phyloP scores from a whole-genome alignment of 1,140 invertebrate genomes.

The Hylaeus volcanicus region DNA sequence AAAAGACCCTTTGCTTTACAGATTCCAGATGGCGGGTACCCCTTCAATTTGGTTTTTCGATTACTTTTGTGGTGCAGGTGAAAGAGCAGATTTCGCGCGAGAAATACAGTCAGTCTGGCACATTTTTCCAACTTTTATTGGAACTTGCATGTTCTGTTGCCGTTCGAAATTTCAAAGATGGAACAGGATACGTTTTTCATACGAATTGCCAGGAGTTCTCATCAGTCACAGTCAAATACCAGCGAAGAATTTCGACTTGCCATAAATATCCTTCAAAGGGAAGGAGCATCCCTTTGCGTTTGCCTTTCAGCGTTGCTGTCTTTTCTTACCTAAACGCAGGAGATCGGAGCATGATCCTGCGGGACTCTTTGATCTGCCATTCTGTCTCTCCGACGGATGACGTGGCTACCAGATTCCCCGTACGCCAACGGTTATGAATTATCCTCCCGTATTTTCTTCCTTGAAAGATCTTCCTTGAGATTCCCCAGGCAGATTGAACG shows the following conservation, averaged over 20 bases:
- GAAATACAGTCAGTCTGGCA: too few relatives aligned
- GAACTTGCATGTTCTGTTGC: too few relatives aligned
- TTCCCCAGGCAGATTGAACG: conserved; percentile 36
- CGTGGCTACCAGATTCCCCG: conserved; percentile 3
- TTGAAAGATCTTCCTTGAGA: not conserved
- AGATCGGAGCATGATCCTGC: conserved; percentile 26
- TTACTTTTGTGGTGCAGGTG: too few relatives aligned
- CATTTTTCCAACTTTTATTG: too few relatives aligned
- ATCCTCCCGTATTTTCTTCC: conserved; percentile 36
- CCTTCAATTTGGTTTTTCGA: too few relatives aligned
- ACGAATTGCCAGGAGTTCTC: not conserved
- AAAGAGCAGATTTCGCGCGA: too few relatives aligned
- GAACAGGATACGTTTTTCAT: not conserved
- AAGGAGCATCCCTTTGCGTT: not conserved
- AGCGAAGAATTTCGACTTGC: conserved; percentile 16
- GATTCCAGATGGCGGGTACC: too few relatives aligned
- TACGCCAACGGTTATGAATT: conserved; percentile 53
- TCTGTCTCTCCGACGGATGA: conserved; percentile 54
- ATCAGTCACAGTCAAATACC: not conserved
- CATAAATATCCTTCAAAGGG: conserved; percentile 34
- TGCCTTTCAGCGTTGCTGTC: conserved; percentile 27
- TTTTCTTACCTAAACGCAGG: conserved; percentile 36
- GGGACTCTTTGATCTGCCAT: conserved; percentile 67
- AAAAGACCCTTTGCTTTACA: not conserved
- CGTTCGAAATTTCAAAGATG: too few relatives aligned